Evolutionary conservation across 2,113 vertebrate genomes (phyloP).

Genomic region (Puntigrus tetrazona): DNA sequence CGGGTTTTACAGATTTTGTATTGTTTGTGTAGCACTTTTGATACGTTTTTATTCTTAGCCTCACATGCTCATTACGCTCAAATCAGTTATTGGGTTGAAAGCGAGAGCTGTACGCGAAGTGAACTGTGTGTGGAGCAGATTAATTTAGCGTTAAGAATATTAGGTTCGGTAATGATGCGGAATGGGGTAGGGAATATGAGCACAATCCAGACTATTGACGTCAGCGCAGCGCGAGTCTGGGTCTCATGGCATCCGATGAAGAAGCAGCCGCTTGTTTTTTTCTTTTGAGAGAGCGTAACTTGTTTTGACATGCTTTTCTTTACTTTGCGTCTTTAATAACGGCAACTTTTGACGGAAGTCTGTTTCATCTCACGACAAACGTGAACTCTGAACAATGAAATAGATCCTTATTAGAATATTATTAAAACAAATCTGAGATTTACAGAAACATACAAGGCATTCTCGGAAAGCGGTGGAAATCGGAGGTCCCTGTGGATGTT

Average conservation of each 20-base stretch:
- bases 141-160: constrained; percentile 34
- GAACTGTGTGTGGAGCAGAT: not conserved
- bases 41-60: not conserved
- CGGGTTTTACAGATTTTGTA: too few species aligned
- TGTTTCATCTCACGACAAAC: not conserved
- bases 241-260: not conserved
- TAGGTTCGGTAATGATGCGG: constrained; percentile 19
- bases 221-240: constrained; percentile 19
- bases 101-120: not conserved
- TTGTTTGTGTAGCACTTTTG: not conserved
- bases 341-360: not conserved
- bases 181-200: not conserved
- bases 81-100: constrained; percentile 9
- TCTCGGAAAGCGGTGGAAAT: constrained; percentile 22
- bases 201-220: constrained; percentile 36
- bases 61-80: constrained; percentile 12
- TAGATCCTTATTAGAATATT: not conserved
- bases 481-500: not conserved
- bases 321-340: not conserved
- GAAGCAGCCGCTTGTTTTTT: not conserved
- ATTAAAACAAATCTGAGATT: constrained; percentile 11
- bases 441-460: not conserved
- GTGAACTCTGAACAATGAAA: not conserved
- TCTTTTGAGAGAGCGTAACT: constrained; percentile 5
- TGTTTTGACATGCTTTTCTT: constrained; percentile 1